Conservation (phyloP, 2,797 vertebrate species). For the Nannoperca obscura region DNA sequence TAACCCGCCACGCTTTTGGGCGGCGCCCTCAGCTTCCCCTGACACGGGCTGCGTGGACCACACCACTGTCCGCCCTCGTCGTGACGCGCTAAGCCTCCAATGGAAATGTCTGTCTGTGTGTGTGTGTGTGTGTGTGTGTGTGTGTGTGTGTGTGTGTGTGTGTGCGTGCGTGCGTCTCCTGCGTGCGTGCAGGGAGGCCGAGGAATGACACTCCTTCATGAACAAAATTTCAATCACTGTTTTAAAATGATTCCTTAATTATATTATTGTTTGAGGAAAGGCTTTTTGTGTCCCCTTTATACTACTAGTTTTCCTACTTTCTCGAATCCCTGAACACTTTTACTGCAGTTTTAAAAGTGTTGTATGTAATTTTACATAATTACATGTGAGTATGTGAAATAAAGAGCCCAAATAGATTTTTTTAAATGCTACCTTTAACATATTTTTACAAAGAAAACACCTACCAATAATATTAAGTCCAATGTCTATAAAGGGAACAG, state of each 20-base stretch:
- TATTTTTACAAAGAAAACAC: not conserved
- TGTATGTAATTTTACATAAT: not conserved
- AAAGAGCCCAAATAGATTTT: not conserved
- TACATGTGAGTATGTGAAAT: not conserved
- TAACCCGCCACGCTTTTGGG: conserved; percentile 75
- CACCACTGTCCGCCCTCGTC: conserved; percentile 62
- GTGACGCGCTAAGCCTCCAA: conserved; percentile 64
- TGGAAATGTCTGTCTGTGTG: conserved; percentile 47
- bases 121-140: too few relatives aligned
- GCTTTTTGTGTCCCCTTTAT: not conserved
- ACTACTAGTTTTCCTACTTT: not conserved
- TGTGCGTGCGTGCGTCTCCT: too few relatives aligned
- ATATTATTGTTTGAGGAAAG: not conserved
- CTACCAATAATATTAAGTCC: not conserved
- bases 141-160: too few relatives aligned
- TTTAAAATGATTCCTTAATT: not conserved
- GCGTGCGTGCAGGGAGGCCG: not conserved
- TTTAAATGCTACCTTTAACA: not conserved
- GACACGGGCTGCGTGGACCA: conserved; percentile 66
- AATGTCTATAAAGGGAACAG: not conserved
- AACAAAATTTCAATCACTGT: not conserved
- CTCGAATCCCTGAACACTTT: not conserved
- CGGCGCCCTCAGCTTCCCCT: conserved; percentile 67
- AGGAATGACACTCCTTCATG: too few relatives aligned
- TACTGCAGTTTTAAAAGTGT: not conserved